Evolutionary conservation across 2,113 vertebrate species (phyloP), one percentile per base, ranked within the genome.

Genomic region (Plecotus auritus): DNA sequence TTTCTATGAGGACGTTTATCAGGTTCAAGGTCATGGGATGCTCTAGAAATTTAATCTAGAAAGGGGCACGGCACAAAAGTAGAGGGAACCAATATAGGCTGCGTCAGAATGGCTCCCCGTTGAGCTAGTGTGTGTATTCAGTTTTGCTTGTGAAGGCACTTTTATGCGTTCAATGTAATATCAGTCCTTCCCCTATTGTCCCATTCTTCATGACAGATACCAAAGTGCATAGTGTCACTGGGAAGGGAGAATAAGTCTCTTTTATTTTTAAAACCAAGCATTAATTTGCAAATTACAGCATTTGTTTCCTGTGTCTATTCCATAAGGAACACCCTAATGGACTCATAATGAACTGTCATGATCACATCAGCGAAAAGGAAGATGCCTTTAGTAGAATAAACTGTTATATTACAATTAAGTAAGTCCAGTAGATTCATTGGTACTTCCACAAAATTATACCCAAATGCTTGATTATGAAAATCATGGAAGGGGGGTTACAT

Each of bases 241-340:
- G 72, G 77, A 95, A 95, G 73, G 32, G 85, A 90, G 78, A 90
- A n/a, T 51, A 94, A 17, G 1, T 35, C n/a, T 88, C 96, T 88
- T 89, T 11, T 59, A 13, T 49, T 96, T 97, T 96, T 18, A 92
- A 40, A 88, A 86, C 26, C 59, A 37, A 84, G 83, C 61, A 89
- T 96, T 85, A 96, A 91, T 96, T 96, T 95, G 85, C 67, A 81
- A 95, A 51, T 56, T 82, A 64, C 6, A 84, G 9, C 30, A 86
- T 97, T 96, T 96, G 9, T 82, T 97, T 95, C 94, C 64, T 91
- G 28, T 90, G 54, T 95, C 69, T n/a, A 72, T 97, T 97, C 91
- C 95, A 85, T 35, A 11, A 88, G 40, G 86, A 95, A 94, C 54
- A 95, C 17, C 9, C 80, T 97, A 97, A 97, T 95, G 84, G 95